phyloP scores from a whole-genome alignment of 2,113 vertebrate species.

The Furnarius figulus region DNA sequence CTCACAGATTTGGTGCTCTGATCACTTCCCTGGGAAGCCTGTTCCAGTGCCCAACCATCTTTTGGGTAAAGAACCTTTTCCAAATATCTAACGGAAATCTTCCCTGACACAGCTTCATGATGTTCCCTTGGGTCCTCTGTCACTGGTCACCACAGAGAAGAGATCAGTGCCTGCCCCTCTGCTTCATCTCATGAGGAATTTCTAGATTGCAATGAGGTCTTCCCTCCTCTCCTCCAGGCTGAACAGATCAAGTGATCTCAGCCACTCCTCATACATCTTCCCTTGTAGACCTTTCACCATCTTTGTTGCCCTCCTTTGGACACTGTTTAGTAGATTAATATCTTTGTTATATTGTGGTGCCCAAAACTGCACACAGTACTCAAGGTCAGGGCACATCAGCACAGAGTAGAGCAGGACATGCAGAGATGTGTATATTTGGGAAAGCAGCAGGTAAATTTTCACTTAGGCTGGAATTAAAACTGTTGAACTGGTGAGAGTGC shows the following conservation, averaged over 20 bases:
- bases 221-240: not conserved
- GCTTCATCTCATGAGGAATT: not conserved
- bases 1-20: not conserved
- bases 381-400: not conserved
- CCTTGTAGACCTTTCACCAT: not conserved
- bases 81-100: not conserved
- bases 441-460: not conserved
- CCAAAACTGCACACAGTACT: not conserved
- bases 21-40: not conserved
- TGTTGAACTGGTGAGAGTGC: rapidly evolving
- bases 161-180: not conserved
- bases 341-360: not conserved
- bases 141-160: not conserved
- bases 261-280: not conserved
- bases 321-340: not conserved
- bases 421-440: not conserved
- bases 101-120: not conserved
- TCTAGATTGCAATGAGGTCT: not conserved
- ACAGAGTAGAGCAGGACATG: rapidly evolving
- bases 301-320: not conserved
- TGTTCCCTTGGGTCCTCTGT: not conserved
- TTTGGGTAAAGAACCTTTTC: not conserved
- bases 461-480: not conserved
- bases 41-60: not conserved
- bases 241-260: not conserved